These are phyloP conservation scores for Piaya cayana DNA, from an alignment of 2,113 vertebrate genomes.

Conservation along the genomic window DNA sequence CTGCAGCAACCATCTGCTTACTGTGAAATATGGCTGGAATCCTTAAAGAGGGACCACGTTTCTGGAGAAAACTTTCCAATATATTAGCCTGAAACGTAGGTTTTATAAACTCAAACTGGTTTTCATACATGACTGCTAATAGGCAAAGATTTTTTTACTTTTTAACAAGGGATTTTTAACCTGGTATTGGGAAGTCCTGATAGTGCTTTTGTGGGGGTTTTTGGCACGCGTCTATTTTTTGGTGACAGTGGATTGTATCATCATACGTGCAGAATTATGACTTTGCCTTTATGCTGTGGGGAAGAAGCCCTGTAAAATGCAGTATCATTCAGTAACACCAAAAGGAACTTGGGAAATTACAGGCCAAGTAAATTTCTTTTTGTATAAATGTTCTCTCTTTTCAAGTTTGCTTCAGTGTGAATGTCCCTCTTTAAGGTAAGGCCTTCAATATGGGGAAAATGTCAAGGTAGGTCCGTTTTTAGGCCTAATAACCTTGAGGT, in stretches of 20 bases:
- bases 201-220: conserved; percentile 22
- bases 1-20: conserved; percentile 51
- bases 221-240: conserved; percentile 34
- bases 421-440: conserved; percentile 85
- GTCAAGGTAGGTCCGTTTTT: conserved; percentile 81
- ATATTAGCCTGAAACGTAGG: background rate
- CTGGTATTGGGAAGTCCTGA: conserved; percentile 50
- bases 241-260: background rate
- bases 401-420: conserved; percentile 87
- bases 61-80: conserved; percentile 61
- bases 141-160: conserved; percentile 14
- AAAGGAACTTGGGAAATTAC: conserved; percentile 62
- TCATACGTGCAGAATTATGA: conserved; percentile 40
- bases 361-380: conserved; percentile 82
- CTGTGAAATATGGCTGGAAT: conserved; percentile 62
- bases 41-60: conserved; percentile 70
- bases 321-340: conserved; percentile 63
- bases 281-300: conserved; percentile 44
- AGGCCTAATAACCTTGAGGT: conserved; percentile 76
- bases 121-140: background rate
- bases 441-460: conserved; percentile 79
- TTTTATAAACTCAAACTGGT: background rate
- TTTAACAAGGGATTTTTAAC: conserved; percentile 24
- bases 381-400: conserved; percentile 84
- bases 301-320: conserved; percentile 55